phyloP scores from a whole-genome alignment of 2,888 invertebrate species.

The Sinohyriopsis cumingii region DNA sequence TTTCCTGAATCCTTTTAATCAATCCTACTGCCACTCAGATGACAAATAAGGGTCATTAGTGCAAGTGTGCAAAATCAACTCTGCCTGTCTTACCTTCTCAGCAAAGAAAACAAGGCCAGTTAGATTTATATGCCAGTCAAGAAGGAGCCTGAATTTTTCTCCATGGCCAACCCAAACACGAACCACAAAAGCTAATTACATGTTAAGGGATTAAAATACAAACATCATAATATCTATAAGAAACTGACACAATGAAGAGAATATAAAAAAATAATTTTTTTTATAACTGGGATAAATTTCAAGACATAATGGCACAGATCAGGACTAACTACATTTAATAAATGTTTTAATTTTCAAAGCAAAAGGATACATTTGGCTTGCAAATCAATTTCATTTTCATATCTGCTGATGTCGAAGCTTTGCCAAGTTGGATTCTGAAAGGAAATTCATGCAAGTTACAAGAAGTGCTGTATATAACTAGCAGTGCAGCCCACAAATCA shows the following conservation, averaged over 20 bases:
- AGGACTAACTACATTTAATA: too few relatives aligned
- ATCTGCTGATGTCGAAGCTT: conserved; percentile 71
- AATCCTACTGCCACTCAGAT: too few relatives aligned
- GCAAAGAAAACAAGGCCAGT: conserved; percentile 83
- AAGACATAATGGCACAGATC: too few relatives aligned
- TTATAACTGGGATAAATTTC: too few relatives aligned
- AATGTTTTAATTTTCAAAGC: too few relatives aligned
- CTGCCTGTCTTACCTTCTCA: conserved; percentile 59
- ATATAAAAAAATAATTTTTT: too few relatives aligned
- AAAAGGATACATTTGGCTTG: conserved; percentile 61
- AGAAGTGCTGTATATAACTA: too few relatives aligned
- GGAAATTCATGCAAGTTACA: conserved; percentile 8
- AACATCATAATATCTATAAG: not conserved
- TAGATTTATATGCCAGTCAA: conserved; percentile 90
- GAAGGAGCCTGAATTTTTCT: conserved; percentile 70
- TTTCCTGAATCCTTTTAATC: too few relatives aligned
- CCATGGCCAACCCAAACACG: conserved; percentile 57
- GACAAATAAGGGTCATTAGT: too few relatives aligned
- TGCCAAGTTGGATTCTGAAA: conserved; percentile 71
- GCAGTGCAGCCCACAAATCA: too few relatives aligned
- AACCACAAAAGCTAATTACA: conserved; percentile 47
- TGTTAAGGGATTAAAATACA: conserved; percentile 7
- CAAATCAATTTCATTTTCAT: conserved; percentile 53
- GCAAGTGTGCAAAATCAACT: too few relatives aligned
- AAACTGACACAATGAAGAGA: not conserved